phyloP scores from a whole-genome alignment of 2,888 invertebrate species.

The Melanchra persicariae region DNA sequence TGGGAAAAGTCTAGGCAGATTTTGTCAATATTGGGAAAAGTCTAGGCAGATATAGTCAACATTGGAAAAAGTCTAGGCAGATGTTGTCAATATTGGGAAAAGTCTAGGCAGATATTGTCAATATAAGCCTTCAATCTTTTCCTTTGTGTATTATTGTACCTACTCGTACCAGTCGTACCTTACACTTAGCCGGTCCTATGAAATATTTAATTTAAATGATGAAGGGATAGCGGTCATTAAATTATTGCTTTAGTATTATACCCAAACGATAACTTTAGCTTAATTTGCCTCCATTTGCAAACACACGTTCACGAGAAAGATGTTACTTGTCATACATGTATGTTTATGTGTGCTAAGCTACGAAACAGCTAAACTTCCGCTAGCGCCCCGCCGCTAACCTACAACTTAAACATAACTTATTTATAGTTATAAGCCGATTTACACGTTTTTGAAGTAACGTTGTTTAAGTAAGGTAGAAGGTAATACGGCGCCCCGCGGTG shows the following conservation, averaged over 20 bases:
- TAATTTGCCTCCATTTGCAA: conserved; percentile 50
- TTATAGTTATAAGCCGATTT: conserved; percentile 69
- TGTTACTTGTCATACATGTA: conserved; percentile 48
- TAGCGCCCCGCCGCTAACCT: conserved; percentile 70
- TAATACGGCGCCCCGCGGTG: conserved; percentile 58
- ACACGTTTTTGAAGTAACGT: conserved; percentile 63
- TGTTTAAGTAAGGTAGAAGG: conserved; percentile 57
- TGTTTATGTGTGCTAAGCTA: conserved; percentile 49
- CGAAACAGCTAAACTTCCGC: conserved; percentile 65
- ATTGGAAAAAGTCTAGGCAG: too few relatives aligned
- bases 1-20: too few relatives aligned
- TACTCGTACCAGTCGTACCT: too few relatives aligned
- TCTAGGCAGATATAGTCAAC: too few relatives aligned
- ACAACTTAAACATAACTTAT: conserved; percentile 69
- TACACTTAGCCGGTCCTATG: background rate
- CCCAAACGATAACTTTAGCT: conserved; percentile 18
- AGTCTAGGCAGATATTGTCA: too few relatives aligned
- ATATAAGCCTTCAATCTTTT: too few relatives aligned
- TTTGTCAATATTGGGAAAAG: too few relatives aligned
- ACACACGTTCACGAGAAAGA: conserved; percentile 45
- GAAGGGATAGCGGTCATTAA: background rate
- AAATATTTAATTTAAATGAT: background rate
- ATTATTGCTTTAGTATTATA: conserved; percentile 17
- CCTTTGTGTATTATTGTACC: too few relatives aligned
- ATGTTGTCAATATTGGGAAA: too few relatives aligned